Evolutionary conservation across 2,888 invertebrate genomes (phyloP).

Genomic region (Choristoneura rosaceana): DNA sequence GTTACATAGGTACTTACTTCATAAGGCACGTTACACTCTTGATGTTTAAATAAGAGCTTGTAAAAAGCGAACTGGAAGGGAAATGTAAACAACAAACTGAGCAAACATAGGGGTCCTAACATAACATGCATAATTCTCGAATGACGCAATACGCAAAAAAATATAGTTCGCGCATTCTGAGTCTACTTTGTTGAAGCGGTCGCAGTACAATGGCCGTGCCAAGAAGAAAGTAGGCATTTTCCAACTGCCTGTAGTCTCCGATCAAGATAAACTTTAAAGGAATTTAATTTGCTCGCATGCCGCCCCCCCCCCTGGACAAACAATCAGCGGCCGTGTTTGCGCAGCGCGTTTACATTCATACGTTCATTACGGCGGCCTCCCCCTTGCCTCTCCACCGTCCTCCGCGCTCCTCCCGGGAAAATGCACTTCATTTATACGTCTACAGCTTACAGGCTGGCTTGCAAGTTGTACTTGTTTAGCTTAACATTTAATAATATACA

Average conservation of each 20-base stretch:
- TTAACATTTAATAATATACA: too few relatives aligned
- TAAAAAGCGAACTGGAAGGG: too few relatives aligned
- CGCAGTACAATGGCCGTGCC: background rate
- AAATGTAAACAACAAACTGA: too few relatives aligned
- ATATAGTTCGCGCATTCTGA: background rate
- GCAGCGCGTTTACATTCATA: slow-evolving; percentile 34
- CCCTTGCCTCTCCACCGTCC: slow-evolving; percentile 14
- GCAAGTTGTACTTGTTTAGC: background rate
- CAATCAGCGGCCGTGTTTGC: slow-evolving; percentile 41
- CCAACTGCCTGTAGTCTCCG: background rate
- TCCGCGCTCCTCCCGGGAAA: slow-evolving; percentile 20
- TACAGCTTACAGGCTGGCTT: background rate
- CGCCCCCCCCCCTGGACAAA: slow-evolving; percentile 22
- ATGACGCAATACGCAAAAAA: too few relatives aligned
- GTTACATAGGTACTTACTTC: too few relatives aligned
- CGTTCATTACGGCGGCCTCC: slow-evolving; percentile 36
- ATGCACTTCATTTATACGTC: background rate
- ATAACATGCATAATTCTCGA: too few relatives aligned
- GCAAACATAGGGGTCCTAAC: too few relatives aligned
- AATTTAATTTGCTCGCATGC: slow-evolving; percentile 35
- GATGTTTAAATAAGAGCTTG: too few relatives aligned
- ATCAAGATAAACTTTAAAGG: slow-evolving; percentile 29
- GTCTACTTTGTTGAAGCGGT: background rate
- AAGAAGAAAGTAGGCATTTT: background rate
- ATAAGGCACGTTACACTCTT: too few relatives aligned